These are phyloP conservation scores for Lasioglossum baleicum DNA, from an alignment of 1,140 invertebrate genomes.

Conservation along the genomic window DNA sequence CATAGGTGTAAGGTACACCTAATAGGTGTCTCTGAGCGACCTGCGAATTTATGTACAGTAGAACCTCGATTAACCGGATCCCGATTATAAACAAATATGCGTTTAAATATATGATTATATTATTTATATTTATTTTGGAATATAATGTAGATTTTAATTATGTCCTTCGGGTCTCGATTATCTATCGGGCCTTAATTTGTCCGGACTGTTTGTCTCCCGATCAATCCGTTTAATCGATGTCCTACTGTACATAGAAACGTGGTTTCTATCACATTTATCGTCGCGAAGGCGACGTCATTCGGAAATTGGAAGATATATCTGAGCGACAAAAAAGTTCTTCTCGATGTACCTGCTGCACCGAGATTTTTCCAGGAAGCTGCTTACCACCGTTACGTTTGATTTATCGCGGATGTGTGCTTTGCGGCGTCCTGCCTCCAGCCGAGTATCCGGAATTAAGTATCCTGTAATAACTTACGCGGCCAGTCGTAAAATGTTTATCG, in stretches of 20 bases:
- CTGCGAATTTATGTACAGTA: too few species aligned
- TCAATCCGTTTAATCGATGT: too few species aligned
- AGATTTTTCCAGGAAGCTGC: constrained; percentile 64
- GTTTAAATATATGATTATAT: too few species aligned
- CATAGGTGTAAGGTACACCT: too few species aligned
- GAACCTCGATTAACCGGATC: too few species aligned
- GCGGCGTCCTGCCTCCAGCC: constrained; percentile 25
- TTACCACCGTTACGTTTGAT: constrained; percentile 64
- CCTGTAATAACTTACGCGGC: constrained; percentile 41
- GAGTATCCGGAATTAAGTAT: constrained; percentile 57
- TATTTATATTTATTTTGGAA: too few species aligned
- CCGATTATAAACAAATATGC: too few species aligned
- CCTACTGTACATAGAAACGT: constrained; percentile 33
- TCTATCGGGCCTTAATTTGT: too few species aligned
- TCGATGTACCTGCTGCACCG: constrained; percentile 27
- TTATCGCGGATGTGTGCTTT: constrained; percentile 54
- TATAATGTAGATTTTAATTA: too few species aligned
- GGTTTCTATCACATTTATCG: constrained; percentile 53
- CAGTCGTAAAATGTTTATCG: constrained; percentile 43
- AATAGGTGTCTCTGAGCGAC: too few species aligned
- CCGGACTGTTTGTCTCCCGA: too few species aligned
- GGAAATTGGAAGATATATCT: constrained; percentile 69
- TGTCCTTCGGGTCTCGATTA: too few species aligned
- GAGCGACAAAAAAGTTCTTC: constrained; percentile 45
- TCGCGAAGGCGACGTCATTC: constrained; percentile 52